These are phyloP conservation scores for Acheta domesticus DNA, from an alignment of 2,888 invertebrate species.

Conservation along the genomic window DNA sequence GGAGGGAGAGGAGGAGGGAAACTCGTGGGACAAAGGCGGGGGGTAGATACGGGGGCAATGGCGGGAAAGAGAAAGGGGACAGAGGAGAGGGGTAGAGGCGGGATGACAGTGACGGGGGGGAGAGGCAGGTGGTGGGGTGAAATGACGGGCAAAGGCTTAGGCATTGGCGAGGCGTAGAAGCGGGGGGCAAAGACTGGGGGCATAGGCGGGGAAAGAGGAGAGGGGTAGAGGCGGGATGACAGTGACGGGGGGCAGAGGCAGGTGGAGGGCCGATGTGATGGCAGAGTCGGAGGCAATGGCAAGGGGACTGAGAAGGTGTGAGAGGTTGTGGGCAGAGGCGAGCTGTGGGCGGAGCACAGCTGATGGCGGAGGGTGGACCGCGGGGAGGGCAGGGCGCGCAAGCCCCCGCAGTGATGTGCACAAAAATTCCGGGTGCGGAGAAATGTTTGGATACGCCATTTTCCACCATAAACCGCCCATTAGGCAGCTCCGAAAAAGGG, in stretches of 20 bases:
- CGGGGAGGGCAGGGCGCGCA: not conserved
- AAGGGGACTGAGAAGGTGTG: not conserved
- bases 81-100: too few relatives aligned
- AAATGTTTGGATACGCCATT: not conserved
- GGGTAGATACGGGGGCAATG: too few relatives aligned
- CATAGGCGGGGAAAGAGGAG: not conserved
- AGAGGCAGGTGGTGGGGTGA: not conserved
- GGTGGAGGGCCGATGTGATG: not conserved
- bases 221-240: not conserved
- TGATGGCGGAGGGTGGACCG: not conserved
- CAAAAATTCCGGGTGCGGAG: not conserved
- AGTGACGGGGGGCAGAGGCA: not conserved
- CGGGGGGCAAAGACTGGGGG: not conserved
- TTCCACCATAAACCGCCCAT: not conserved
- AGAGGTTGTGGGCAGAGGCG: not conserved
- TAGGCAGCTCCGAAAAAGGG: not conserved
- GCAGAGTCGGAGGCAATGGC: not conserved
- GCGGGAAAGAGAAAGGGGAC: rapidly evolving
- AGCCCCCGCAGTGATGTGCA: not conserved
- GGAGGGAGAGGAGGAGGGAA: too few relatives aligned
- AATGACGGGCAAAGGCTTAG: too few relatives aligned
- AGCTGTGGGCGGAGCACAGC: not conserved
- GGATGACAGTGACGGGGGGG: too few relatives aligned
- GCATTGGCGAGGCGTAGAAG: not conserved
- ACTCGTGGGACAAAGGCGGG: too few relatives aligned